Conservation (phyloP, 1,140 invertebrate species). For the Cydia pomonella region DNA sequence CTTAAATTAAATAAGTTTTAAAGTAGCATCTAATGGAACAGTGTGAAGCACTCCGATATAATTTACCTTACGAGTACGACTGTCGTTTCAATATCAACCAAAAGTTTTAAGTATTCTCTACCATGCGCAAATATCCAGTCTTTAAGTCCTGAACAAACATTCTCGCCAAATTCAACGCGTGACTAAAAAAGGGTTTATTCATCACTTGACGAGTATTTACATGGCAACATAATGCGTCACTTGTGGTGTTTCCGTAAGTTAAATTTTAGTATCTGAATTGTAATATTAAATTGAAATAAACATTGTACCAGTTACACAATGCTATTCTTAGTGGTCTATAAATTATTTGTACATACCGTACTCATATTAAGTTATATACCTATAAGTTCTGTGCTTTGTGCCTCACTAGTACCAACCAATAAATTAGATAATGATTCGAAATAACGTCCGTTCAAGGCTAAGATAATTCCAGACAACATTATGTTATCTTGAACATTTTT, state of each 20-base stretch:
- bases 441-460: not conserved
- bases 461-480: not conserved
- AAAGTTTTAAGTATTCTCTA: slow-evolving; percentile 8
- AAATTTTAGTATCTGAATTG: too few relatives aligned
- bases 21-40: too few relatives aligned
- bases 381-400: not conserved
- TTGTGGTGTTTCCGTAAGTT: too few relatives aligned
- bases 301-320: too few relatives aligned
- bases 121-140: not conserved
- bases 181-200: slow-evolving; percentile 7
- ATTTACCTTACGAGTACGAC: too few relatives aligned
- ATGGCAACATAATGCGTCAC: not conserved
- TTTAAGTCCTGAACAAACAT: slow-evolving; percentile 14
- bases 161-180: slow-evolving; percentile 15
- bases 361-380: too few relatives aligned
- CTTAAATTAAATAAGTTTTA: too few relatives aligned
- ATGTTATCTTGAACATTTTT: not conserved
- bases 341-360: too few relatives aligned
- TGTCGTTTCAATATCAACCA: not conserved
- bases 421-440: not conserved
- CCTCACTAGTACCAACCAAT: not conserved
- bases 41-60: too few relatives aligned
- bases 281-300: too few relatives aligned
- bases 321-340: too few relatives aligned
- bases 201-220: not conserved